Evolutionary conservation across 2,113 vertebrate species (phyloP).

Genomic region (Bos indicus): DNA sequence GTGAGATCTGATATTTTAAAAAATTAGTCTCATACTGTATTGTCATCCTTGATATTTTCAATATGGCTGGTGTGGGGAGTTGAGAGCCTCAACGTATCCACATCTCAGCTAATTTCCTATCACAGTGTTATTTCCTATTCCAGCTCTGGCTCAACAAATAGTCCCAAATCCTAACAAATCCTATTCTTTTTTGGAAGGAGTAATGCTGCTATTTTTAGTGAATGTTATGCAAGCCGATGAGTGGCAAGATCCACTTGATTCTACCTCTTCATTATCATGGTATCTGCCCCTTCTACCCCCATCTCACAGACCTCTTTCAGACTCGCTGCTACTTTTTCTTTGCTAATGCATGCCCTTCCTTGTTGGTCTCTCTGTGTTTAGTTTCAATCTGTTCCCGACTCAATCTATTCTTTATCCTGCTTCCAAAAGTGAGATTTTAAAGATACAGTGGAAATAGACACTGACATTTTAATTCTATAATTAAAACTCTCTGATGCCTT

Average conservation of each 20-base stretch:
- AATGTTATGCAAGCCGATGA: not conserved
- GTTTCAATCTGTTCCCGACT: not conserved
- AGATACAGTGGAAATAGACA: not conserved
- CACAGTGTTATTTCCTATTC: not conserved
- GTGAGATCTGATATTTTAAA: not conserved
- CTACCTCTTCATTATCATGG: not conserved
- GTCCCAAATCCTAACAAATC: not conserved
- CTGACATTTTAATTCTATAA: not conserved
- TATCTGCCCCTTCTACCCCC: not conserved
- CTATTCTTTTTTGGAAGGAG: not conserved
- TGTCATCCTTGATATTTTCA: not conserved
- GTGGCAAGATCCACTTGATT: not conserved
- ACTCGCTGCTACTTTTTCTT: not conserved
- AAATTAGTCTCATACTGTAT: not conserved
- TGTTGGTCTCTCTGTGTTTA: not conserved
- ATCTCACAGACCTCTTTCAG: not conserved
- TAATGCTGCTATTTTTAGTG: not conserved
- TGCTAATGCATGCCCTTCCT: not conserved
- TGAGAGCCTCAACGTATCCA: not conserved
- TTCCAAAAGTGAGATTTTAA: not conserved
- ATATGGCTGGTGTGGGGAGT: not conserved
- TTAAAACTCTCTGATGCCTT: not conserved
- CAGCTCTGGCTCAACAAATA: not conserved
- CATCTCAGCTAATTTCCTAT: not conserved
- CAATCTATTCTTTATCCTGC: not conserved